Evolutionary conservation across 2,797 vertebrate genomes (phyloP).

Genomic region (Chaenodraco wilsoni): DNA sequence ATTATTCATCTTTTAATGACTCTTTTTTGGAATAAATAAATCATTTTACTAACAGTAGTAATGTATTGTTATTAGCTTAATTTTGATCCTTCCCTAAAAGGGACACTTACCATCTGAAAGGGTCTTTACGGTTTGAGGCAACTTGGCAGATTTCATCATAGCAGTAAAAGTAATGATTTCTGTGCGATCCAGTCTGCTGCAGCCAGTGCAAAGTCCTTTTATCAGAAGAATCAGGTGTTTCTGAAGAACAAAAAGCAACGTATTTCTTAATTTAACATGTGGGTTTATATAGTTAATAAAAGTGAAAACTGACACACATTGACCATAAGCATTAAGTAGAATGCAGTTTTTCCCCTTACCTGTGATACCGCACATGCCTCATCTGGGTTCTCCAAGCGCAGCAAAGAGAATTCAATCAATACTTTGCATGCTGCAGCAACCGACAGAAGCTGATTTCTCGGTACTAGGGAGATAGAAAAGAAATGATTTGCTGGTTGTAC

Average conservation of each 20-base stretch:
- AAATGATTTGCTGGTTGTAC: not conserved
- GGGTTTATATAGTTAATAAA: slow-evolving; percentile 1
- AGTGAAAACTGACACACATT: not conserved
- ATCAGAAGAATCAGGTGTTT: slow-evolving; percentile 99
- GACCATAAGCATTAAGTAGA: not conserved
- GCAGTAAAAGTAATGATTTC: slow-evolving; percentile 99
- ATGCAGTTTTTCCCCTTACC: slow-evolving; percentile 80
- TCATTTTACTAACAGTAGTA: not conserved
- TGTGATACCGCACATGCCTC: slow-evolving; percentile 99
- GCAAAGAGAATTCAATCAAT: slow-evolving; percentile 95
- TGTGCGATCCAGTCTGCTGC: slow-evolving; percentile 96
- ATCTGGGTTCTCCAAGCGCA: slow-evolving; percentile 97
- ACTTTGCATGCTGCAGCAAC: slow-evolving; percentile 98
- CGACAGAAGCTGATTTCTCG: slow-evolving; percentile 95
- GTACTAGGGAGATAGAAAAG: slow-evolving; percentile 83
- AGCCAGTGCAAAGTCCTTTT: slow-evolving; percentile 97
- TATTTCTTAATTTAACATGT: not conserved
- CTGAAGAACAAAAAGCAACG: slow-evolving; percentile 69
- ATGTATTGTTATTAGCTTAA: not conserved
- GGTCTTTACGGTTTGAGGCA: slow-evolving; percentile 97
- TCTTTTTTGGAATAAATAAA: not conserved
- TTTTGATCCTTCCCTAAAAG: not conserved
- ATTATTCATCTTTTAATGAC: not conserved
- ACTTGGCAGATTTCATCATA: slow-evolving; percentile 99
- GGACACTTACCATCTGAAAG: slow-evolving; percentile 92